Conservation (phyloP, 2,113 vertebrate species). For the Lucifuga dentata region DNA sequence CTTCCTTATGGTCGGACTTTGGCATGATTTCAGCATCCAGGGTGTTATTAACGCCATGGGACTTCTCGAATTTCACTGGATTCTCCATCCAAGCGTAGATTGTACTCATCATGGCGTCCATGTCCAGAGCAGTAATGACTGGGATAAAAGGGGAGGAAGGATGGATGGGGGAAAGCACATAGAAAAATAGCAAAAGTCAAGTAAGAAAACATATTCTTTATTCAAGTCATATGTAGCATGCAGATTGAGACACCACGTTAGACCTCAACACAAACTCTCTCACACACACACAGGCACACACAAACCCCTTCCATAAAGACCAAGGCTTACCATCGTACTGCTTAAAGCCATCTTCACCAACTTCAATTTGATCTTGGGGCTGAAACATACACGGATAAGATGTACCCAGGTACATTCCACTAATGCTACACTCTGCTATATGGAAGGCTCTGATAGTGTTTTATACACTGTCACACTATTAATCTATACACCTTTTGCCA, state of each 20-base stretch:
- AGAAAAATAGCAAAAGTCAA: constrained; percentile 25
- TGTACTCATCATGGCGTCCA: constrained; percentile 96
- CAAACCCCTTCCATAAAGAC: constrained; percentile 66
- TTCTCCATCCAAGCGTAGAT: constrained; percentile 91
- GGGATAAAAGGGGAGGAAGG: neutral
- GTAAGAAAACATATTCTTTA: constrained; percentile 17
- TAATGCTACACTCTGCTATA: constrained; percentile 62
- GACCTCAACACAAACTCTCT: constrained; percentile 36
- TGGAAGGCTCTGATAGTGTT: constrained; percentile 45
- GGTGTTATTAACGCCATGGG: constrained; percentile 91
- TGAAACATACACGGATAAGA: constrained; percentile 88
- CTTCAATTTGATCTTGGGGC: constrained; percentile 97
- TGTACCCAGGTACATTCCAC: constrained; percentile 82
- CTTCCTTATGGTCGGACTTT: constrained; percentile 65
- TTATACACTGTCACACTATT: constrained; percentile 14
- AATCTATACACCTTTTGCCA: neutral
- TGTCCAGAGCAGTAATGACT: constrained; percentile 94
- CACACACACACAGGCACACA: constrained; percentile 8
- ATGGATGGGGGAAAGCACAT: neutral
- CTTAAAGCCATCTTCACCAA: constrained; percentile 97
- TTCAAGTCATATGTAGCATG: constrained; percentile 49
- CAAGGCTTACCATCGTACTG: constrained; percentile 96
- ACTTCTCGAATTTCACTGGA: constrained; percentile 93
- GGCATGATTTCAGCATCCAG: constrained; percentile 80
- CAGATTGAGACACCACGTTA: constrained; percentile 38